phyloP scores from a whole-genome alignment of 2,888 invertebrate genomes.

The Teleogryllus oceanicus region DNA sequence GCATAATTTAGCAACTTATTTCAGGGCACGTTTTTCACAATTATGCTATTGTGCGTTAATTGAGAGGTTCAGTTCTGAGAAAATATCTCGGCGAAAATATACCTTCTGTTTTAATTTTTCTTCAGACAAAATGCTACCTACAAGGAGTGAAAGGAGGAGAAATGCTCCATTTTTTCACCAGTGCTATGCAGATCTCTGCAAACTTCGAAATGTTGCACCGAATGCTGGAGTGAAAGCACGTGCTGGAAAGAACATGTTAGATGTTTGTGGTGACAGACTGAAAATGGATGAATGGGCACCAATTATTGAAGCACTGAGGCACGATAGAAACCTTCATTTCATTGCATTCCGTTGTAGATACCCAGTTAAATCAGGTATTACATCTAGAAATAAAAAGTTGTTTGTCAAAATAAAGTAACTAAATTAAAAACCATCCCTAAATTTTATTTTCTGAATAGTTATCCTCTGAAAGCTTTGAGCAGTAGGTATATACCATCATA shows the following conservation, averaged over 20 bases:
- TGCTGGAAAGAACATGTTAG: conserved; percentile 48
- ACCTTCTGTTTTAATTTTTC: not conserved
- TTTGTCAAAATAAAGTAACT: too few relatives aligned
- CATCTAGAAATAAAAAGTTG: too few relatives aligned
- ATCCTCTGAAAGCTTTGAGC: too few relatives aligned
- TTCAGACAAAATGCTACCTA: conserved; percentile 31
- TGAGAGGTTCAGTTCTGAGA: too few relatives aligned
- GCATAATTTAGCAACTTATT: too few relatives aligned
- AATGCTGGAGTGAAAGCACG: conserved; percentile 42
- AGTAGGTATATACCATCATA: too few relatives aligned
- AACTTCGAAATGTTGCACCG: conserved; percentile 43
- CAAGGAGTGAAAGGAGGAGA: conserved; percentile 33
- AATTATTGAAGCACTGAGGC: conserved; percentile 66
- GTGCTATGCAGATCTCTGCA: conserved; percentile 47
- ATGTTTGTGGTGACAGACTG: conserved; percentile 71
- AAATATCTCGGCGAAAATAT: too few relatives aligned
- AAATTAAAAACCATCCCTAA: too few relatives aligned
- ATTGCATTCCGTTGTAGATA: conserved; percentile 62
- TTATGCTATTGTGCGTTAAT: too few relatives aligned
- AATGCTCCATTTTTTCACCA: conserved; percentile 43
- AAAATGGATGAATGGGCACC: conserved; percentile 74
- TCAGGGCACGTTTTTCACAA: too few relatives aligned
- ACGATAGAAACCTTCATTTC: conserved; percentile 67
- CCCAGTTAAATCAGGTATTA: conserved; percentile 38
- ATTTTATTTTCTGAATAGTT: too few relatives aligned